Evolutionary conservation across 2,888 invertebrate species (phyloP).

Genomic region (Cepaea hortensis): DNA sequence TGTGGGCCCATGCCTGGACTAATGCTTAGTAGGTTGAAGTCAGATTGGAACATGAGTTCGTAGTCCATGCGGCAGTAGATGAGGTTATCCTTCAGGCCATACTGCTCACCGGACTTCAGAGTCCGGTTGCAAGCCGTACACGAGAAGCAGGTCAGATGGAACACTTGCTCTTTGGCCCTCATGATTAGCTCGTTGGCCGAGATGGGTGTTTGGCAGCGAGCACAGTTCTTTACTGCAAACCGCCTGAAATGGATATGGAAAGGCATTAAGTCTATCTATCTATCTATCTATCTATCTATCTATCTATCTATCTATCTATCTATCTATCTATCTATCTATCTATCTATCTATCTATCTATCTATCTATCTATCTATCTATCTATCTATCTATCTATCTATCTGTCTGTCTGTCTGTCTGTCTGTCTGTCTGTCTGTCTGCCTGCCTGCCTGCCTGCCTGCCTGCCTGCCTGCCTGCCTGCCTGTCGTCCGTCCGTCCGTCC

Average conservation of each 20-base stretch:
- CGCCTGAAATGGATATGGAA: slow-evolving; percentile 80
- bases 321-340: no score
- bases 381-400: no score
- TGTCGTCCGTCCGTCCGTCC: no score
- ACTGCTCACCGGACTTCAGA: slow-evolving; percentile 91
- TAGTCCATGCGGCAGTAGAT: slow-evolving; percentile 90
- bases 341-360: no score
- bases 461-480: no score
- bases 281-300: neutral
- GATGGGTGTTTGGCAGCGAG: slow-evolving; percentile 89
- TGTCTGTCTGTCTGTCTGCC: no score
- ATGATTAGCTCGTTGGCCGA: slow-evolving; percentile 92
- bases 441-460: no score
- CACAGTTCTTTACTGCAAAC: slow-evolving; percentile 90
- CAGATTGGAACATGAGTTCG: slow-evolving; percentile 79
- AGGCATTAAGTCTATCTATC: neutral
- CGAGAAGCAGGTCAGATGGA: slow-evolving; percentile 92
- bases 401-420: no score
- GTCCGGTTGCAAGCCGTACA: slow-evolving; percentile 89
- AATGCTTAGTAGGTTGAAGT: slow-evolving; percentile 57
- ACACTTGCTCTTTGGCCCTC: slow-evolving; percentile 90
- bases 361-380: no score
- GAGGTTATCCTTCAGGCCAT: slow-evolving; percentile 89
- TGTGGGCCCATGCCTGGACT: slow-evolving; percentile 56
- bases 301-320: no score